Evolutionary conservation across 2,797 vertebrate genomes (phyloP).

Genomic region (Sphenodon punctatus): DNA sequence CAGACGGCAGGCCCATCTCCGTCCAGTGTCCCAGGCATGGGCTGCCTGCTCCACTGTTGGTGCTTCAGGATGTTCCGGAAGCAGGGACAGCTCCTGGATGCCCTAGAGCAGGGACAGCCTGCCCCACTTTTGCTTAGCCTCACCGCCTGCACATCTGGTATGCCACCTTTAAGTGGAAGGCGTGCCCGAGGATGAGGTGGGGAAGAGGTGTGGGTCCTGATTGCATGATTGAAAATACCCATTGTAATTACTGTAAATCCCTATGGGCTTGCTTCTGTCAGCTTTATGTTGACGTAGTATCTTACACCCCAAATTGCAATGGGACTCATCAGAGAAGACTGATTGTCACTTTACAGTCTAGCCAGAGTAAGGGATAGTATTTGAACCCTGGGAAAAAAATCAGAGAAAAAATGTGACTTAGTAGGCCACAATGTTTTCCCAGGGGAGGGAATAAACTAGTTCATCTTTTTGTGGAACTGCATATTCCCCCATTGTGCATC

Average conservation of each 20-base stretch:
- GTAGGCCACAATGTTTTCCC: no score
- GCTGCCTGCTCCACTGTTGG: no score
- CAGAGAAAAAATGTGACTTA: background rate
- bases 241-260: accelerated
- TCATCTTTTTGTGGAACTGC: background rate
- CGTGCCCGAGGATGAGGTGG: no score
- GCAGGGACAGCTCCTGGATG: no score
- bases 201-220: background rate
- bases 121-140: no score
- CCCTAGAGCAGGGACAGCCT: no score
- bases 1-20: no score
- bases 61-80: no score
- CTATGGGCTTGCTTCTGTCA: background rate
- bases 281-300: background rate
- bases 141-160: no score
- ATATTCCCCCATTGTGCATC: background rate
- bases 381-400: background rate
- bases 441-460: background rate
- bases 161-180: no score
- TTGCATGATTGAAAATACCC: background rate
- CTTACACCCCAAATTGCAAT: background rate
- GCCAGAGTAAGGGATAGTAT: background rate
- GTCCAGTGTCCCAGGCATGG: no score
- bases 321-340: background rate
- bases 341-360: background rate